A percentile compares a stretch with the other conserved stretches of the same genome.
These are phyloP conservation scores for Centrocercus urophasianus DNA, from an alignment of 2,113 vertebrate species.

Conservation along the genomic window DNA sequence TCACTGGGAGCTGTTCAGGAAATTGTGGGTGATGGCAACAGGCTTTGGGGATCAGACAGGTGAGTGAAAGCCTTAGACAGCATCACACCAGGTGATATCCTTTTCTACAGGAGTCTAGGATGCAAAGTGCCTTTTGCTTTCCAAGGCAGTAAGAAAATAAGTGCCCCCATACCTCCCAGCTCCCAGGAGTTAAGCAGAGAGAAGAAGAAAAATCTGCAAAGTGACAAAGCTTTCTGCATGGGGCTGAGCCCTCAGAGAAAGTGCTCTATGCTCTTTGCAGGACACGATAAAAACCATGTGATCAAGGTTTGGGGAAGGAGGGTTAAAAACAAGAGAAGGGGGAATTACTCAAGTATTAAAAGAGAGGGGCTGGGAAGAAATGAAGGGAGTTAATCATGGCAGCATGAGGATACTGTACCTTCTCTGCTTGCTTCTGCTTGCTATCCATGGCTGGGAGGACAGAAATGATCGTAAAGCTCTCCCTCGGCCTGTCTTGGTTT, in stretches of 20 bases:
- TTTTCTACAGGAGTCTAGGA: not conserved
- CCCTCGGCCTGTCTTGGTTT: conserved; percentile 70
- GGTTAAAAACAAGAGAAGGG: not conserved
- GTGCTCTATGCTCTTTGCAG: not conserved
- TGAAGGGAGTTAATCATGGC: not conserved
- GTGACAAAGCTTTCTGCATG: not conserved
- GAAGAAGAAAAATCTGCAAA: not conserved
- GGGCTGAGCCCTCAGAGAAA: not conserved
- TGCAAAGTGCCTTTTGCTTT: not conserved
- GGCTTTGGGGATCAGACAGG: rapidly evolving
- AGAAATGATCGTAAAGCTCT: conserved; percentile 64
- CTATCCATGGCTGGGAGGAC: conserved; percentile 73
- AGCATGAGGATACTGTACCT: conserved; percentile 71
- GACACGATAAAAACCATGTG: not conserved
- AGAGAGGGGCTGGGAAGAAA: not conserved
- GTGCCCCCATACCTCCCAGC: not conserved
- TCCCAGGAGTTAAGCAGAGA: not conserved
- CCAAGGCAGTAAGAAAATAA: not conserved
- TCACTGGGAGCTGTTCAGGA: not conserved
- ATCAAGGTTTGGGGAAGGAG: not conserved
- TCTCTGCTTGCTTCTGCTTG: conserved; percentile 63
- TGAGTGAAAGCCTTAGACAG: not conserved
- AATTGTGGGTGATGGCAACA: not conserved
- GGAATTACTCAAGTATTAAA: not conserved
- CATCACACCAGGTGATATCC: not conserved